phyloP scores from a whole-genome alignment of 2,113 vertebrate species.

The Notiomystis cincta region DNA sequence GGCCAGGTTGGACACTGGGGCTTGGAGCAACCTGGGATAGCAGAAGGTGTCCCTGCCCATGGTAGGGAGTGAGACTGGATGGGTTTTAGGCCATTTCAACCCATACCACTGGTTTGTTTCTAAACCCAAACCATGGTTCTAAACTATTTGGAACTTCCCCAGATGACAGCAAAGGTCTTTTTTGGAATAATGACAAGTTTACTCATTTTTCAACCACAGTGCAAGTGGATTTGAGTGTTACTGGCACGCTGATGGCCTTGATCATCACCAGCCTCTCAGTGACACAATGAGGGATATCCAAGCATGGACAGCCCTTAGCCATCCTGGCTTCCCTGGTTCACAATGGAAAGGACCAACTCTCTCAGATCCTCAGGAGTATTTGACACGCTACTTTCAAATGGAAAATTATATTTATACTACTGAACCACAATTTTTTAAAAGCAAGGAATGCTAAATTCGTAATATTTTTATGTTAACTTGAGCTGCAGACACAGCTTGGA shows the following conservation, averaged over 20 bases:
- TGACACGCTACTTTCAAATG: not conserved
- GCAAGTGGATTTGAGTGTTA: not conserved
- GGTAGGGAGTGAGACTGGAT: not conserved
- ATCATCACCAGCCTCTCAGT: not conserved
- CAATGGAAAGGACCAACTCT: not conserved
- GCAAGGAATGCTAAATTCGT: not conserved
- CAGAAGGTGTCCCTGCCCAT: not conserved
- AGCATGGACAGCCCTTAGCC: not conserved
- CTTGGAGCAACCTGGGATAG: rapidly evolving
- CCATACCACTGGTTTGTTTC: not conserved
- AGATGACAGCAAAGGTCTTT: not conserved
- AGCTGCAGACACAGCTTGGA: not conserved
- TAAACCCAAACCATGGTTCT: not conserved
- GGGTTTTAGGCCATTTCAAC: not conserved
- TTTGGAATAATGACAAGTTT: not conserved
- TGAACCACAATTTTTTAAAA: not conserved
- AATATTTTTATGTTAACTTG: not conserved
- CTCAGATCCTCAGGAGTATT: not conserved
- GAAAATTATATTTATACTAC: not conserved
- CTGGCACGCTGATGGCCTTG: not conserved
- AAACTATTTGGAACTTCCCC: not conserved
- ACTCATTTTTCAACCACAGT: not conserved
- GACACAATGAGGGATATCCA: not conserved
- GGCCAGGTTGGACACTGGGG: rapidly evolving
- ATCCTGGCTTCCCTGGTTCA: not conserved